Evolutionary conservation across 2,797 vertebrate genomes (phyloP), one percentile per base, ranked within the genome.

Genomic region (Epinephelus awoara): DNA sequence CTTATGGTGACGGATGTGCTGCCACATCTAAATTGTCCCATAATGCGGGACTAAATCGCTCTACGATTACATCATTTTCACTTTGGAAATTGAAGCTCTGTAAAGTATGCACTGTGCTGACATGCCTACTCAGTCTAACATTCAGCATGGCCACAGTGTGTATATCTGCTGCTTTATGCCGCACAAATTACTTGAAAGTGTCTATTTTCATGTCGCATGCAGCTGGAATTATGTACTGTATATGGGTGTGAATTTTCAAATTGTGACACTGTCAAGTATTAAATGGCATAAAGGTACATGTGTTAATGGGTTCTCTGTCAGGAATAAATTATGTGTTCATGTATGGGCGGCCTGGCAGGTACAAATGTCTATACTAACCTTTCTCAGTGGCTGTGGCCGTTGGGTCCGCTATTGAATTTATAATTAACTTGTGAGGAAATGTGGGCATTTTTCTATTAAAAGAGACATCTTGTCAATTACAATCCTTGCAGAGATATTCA

Each of bases 401-500:
- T 85, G 89, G 94, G 89, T 92, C 90, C 82, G 67, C 87, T 93
- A 95, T 94, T 94, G 92, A 94, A 96, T 94, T 94, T 94, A 94
- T 95, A 95, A 96, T 95, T 93, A 96, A 95, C 93, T 94, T 87
- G 92, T 92, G 91, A 91, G 89, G 92, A 95, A 95, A 95, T 92
- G 93, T 95, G 91, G 89, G 91, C 92, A 95, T 95, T 95, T 96
- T 95, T 95, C 94, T 95, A 95, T 95, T 95, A 95, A 94, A 95
- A 95, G 93, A 95, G 95, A 96, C 96, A 95, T 95, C 94, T 95
- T 96, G 96, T 96, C 96, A 96, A 96, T 96, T 96, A 95, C 92
- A 95, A 94, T 95, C 93, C 94, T 94, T 65, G 89, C 90, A 90
- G 91, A 95, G 93, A 95, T 95, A 94, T 94, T 95, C 91, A 91